Percentiles rank a stretch among this genome's conserved stretches.
Conservation (phyloP, 2,888 invertebrate species). For the Auanema sp. region DNA sequence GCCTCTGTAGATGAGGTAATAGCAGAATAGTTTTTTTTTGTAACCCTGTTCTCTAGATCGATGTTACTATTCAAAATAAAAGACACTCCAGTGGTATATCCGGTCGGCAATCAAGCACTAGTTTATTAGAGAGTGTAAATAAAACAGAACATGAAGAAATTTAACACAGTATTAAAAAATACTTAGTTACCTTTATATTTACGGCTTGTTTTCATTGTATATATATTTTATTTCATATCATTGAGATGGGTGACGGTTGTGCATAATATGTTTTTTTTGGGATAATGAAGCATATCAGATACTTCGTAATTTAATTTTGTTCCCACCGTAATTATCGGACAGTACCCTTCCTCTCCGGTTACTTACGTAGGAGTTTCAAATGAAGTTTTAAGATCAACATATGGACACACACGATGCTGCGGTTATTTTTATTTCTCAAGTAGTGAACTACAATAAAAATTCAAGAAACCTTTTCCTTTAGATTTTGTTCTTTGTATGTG, state of each 20-base stretch:
- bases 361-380: neutral
- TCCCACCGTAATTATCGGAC: neutral
- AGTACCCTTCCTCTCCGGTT: neutral
- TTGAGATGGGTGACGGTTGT: too few species aligned
- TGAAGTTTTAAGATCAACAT: neutral
- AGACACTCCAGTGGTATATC: neutral
- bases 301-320: too few species aligned
- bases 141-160: neutral
- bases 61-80: constrained; percentile 12
- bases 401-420: constrained; percentile 16
- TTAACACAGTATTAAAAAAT: neutral
- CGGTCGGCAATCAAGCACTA: constrained; percentile 14
- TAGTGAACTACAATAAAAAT: too few species aligned
- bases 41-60: constrained; percentile 16
- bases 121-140: constrained; percentile 11
- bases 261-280: too few species aligned
- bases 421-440: constrained; percentile 17
- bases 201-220: too few species aligned
- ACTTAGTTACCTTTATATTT: neutral
- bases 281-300: too few species aligned
- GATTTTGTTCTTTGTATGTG: constrained; percentile 88
- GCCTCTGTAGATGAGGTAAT: constrained; percentile 17
- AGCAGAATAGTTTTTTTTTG: neutral
- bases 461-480: too few species aligned
- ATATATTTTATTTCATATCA: too few species aligned